Percentiles rank a stretch among this genome's conserved stretches.
Conservation (phyloP, 2,888 invertebrate species). For the Hemaris fuciformis region DNA sequence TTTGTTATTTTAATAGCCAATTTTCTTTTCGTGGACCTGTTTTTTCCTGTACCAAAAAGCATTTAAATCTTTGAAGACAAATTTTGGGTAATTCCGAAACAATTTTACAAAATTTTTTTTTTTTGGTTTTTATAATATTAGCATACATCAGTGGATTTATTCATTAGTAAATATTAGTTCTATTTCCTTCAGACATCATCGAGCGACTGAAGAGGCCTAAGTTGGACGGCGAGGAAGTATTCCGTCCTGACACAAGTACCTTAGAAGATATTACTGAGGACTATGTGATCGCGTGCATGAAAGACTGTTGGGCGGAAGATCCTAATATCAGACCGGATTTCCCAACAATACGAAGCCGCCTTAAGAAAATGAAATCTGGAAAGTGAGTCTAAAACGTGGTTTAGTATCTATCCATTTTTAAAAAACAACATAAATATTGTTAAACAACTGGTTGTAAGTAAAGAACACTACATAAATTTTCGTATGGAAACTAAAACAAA, state of each 20-base stretch:
- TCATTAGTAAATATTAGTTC: too few relatives aligned
- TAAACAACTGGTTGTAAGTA: too few relatives aligned
- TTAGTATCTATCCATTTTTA: neutral
- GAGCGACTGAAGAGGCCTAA: conserved; percentile 89
- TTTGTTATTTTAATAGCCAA: too few relatives aligned
- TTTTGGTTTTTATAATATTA: too few relatives aligned
- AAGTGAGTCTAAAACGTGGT: conserved; percentile 80
- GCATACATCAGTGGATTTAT: too few relatives aligned
- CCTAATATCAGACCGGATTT: conserved; percentile 93
- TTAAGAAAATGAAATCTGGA: conserved; percentile 95
- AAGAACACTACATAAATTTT: too few relatives aligned
- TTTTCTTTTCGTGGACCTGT: too few relatives aligned
- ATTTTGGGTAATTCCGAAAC: too few relatives aligned
- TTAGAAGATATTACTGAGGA: conserved; percentile 87
- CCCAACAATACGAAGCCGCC: conserved; percentile 86
- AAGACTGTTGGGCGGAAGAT: conserved; percentile 94
- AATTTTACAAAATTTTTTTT: too few relatives aligned
- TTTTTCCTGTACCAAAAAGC: too few relatives aligned
- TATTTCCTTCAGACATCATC: conserved; percentile 94
- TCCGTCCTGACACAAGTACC: conserved; percentile 89
- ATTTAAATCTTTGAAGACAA: too few relatives aligned
- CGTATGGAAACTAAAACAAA: too few relatives aligned
- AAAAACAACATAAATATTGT: neutral
- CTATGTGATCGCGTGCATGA: conserved; percentile 90
- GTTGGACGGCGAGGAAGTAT: conserved; percentile 85